Conservation (phyloP, 2,888 invertebrate genomes). For the Uloborus plumipes region DNA sequence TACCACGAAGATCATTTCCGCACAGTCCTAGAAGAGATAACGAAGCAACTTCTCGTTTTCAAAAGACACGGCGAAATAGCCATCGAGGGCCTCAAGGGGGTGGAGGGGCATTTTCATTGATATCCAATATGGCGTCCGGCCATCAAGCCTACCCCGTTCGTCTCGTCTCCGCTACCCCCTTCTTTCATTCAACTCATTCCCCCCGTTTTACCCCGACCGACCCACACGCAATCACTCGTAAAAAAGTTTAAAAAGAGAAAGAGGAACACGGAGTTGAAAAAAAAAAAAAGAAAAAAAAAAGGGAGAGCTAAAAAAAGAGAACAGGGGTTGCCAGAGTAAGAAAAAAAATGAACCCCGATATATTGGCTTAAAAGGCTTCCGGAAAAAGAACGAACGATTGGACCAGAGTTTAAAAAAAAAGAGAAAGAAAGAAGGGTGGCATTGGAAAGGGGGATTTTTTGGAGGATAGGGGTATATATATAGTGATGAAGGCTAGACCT, state of each 20-base stretch:
- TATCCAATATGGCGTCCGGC: conserved; percentile 61
- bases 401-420: conserved; percentile 27
- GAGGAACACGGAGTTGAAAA: conserved; percentile 26
- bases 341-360: conserved; percentile 56
- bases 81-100: conserved; percentile 30
- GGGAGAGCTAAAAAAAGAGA: neutral
- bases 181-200: conserved; percentile 57
- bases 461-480: conserved; percentile 63
- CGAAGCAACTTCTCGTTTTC: conserved; percentile 38
- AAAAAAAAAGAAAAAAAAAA: conserved; percentile 8
- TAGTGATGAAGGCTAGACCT: conserved; percentile 50
- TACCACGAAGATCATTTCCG: conserved; percentile 48
- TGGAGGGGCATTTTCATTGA: conserved; percentile 41
- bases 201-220: conserved; percentile 61
- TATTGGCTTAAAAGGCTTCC: conserved; percentile 65
- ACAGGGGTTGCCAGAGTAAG: conserved; percentile 20
- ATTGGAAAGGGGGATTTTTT: conserved; percentile 43
- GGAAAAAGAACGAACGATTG: conserved; percentile 54
- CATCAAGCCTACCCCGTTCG: conserved; percentile 44
- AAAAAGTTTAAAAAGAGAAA: conserved; percentile 27
- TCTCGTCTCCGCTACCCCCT: conserved; percentile 36
- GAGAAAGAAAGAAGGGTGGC: conserved; percentile 16
- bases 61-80: conserved; percentile 37
- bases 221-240: conserved; percentile 60
- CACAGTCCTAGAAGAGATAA: conserved; percentile 42